These are phyloP conservation scores for Eutrigla gurnardus DNA, from an alignment of 2,797 vertebrate genomes.

Conservation along the genomic window DNA sequence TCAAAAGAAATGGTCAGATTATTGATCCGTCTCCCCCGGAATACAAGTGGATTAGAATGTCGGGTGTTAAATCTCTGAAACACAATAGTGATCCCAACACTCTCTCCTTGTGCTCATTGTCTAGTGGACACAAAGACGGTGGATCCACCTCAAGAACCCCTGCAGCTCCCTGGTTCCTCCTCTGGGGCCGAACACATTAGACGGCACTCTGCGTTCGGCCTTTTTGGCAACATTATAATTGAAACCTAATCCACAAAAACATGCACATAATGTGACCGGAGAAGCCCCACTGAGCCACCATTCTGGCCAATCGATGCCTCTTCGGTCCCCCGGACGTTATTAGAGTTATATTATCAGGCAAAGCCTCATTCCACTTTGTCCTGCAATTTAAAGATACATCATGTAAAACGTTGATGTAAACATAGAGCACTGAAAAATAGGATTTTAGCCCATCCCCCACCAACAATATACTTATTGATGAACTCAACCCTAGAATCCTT, in stretches of 20 bases:
- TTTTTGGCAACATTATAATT: conserved; percentile 60
- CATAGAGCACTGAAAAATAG: neutral
- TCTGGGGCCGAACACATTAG: conserved; percentile 47
- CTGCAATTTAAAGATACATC: neutral
- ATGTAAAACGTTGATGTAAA: neutral
- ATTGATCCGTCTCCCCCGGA: conserved; percentile 17
- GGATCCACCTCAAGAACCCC: conserved; percentile 35
- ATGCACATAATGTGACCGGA: conserved; percentile 47
- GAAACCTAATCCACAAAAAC: conserved; percentile 65
- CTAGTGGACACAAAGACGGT: conserved; percentile 33
- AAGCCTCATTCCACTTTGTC: neutral
- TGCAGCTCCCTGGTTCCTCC: conserved; percentile 44
- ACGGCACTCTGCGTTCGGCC: conserved; percentile 29
- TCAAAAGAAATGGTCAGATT: conserved; percentile 25
- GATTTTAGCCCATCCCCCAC: neutral
- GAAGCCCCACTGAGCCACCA: conserved; percentile 47
- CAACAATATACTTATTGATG: neutral
- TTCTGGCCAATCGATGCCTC: neutral
- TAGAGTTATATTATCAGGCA: neutral
- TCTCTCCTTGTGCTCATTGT: conserved; percentile 34
- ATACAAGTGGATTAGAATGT: neutral
- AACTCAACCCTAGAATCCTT: neutral
- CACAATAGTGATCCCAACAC: conserved; percentile 8
- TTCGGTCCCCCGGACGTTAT: neutral
- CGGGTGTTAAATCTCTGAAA: conserved; percentile 18